Evolutionary conservation across 2,797 vertebrate genomes (phyloP).

Genomic region (Onychomys leucogaster): DNA sequence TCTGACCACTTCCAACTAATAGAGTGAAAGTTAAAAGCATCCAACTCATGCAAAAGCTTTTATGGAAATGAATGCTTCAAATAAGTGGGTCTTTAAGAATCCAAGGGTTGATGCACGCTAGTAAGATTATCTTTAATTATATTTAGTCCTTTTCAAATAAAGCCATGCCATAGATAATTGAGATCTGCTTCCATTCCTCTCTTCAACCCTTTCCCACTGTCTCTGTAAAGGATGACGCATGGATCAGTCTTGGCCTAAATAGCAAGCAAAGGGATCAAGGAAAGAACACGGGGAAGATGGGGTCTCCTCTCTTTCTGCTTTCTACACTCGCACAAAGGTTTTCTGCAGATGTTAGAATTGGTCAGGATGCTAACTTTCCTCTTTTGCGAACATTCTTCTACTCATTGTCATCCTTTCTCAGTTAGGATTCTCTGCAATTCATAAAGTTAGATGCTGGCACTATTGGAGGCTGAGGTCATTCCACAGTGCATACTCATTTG

Average conservation of each 20-base stretch:
- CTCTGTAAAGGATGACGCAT: constrained; percentile 1
- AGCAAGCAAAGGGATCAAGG: neutral
- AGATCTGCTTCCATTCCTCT: constrained; percentile 53
- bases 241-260: neutral
- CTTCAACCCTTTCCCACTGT: neutral
- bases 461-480: constrained; percentile 44
- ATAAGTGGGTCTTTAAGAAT: constrained; percentile 76
- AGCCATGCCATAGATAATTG: constrained; percentile 43
- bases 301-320: neutral
- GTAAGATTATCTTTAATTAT: constrained; percentile 77
- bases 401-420: constrained; percentile 47
- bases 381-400: constrained; percentile 52
- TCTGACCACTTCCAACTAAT: constrained; percentile 58
- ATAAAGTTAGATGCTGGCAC: constrained; percentile 34
- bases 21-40: constrained; percentile 72
- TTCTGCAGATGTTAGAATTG: constrained; percentile 36
- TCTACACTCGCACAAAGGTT: neutral
- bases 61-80: constrained; percentile 75
- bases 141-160: constrained; percentile 69
- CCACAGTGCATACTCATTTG: constrained; percentile 45
- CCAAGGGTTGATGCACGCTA: constrained; percentile 55
- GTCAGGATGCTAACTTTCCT: constrained; percentile 34
- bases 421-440: constrained; percentile 63
- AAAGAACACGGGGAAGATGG: neutral
- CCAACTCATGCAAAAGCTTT: constrained; percentile 73